These are phyloP conservation scores for Drosophila cognata DNA, from an alignment of 2,888 invertebrate species.

Conservation along the genomic window DNA sequence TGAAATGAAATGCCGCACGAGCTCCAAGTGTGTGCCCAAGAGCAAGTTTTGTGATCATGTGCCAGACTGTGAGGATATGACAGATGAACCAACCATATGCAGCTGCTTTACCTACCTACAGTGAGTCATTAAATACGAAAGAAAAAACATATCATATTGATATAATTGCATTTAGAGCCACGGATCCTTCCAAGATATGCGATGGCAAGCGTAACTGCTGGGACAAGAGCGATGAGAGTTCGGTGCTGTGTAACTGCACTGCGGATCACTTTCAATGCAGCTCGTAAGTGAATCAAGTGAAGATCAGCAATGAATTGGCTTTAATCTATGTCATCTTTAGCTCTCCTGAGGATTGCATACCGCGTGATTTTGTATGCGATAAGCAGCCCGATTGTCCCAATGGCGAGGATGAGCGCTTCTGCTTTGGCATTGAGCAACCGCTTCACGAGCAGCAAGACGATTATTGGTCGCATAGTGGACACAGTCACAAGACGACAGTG, in stretches of 20 bases:
- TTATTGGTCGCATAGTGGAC: constrained; percentile 24
- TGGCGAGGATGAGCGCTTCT: constrained; percentile 90
- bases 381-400: constrained; percentile 90
- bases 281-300: constrained; percentile 83
- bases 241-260: constrained; percentile 88
- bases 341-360: constrained; percentile 87
- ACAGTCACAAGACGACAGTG: constrained; percentile 23
- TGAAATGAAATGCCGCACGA: constrained; percentile 88
- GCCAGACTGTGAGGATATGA: constrained; percentile 89
- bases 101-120: constrained; percentile 89
- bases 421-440: constrained; percentile 86
- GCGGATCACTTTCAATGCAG: constrained; percentile 86
- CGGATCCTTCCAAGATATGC: constrained; percentile 89
- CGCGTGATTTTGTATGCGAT: constrained; percentile 91
- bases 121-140: constrained; percentile 52
- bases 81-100: constrained; percentile 89
- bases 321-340: constrained; percentile 47
- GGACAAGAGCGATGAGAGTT: constrained; percentile 91
- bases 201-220: constrained; percentile 91
- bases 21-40: constrained; percentile 89
- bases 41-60: constrained; percentile 89
- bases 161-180: constrained; percentile 83
- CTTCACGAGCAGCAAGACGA: constrained; percentile 49
- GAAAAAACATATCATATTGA: background rate
- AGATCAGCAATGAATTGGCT: background rate